Base-by-base conservation (phyloP, 2,113 vertebrate genomes). In the Syngnathus scovelli region DNA sequence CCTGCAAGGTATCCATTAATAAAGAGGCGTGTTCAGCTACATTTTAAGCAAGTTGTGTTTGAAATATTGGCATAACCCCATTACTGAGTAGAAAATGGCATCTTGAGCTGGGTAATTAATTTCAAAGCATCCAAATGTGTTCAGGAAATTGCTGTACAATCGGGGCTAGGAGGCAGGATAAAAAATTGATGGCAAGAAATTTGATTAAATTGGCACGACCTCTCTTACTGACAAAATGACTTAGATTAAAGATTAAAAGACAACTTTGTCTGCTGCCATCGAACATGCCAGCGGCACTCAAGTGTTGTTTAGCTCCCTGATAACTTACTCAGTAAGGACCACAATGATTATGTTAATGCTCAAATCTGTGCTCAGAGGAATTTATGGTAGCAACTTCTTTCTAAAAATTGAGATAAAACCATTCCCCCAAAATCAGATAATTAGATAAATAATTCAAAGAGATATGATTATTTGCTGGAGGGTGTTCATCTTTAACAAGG, bases 101-200 rank as follows among this genome's bases (percentile, higher is more conserved):
- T 60, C 49, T 67, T 71, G 68, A 68, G 60, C 39, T 5, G 43
- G 65, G 37, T 71, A 68, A 82, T 83, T 82, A 33, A 83, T 85
- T 81, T 71, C 23, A 23, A 41, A 37, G 33, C 61, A 69, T 56
- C 68, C 44, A 69, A 66, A 65, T 62, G 68, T 3, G 60, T 61
- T 82, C 62, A 70, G 51, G 62, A 79, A 59, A 78, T 72, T 67
- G 60, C 65, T 76, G 44, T 39, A 61, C 43, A 66, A 33, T 37
- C 58, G 2, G 0, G 5, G 33, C 37, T 70, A 62, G 82, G 77
- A 67, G 56, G 18, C 48, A 41, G 38, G 44, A 61, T 70, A 27
- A 77, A 33, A 83, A 62, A 70, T 59, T 52, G 68, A 49, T 44
- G 23, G 52, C 61, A 67, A 72, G 46, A 56, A 73, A 75, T 80